phyloP scores from a whole-genome alignment of 2,797 vertebrate species.

The Astyanax mexicanus region DNA sequence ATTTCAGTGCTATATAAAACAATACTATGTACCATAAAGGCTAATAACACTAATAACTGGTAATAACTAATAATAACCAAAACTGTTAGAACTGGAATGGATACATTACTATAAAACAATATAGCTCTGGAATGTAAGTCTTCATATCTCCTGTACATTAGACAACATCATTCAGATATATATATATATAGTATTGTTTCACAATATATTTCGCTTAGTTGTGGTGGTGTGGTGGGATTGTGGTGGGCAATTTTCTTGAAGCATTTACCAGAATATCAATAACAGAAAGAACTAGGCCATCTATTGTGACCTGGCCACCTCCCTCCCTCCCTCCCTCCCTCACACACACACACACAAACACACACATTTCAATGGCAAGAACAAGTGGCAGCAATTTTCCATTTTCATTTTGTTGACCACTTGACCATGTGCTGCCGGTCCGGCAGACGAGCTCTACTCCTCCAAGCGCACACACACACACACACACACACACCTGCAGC shows the following conservation, averaged over 20 bases:
- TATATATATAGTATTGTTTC: not conserved
- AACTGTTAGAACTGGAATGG: no score
- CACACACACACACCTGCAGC: conserved; percentile 44
- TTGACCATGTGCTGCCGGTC: conserved; percentile 81
- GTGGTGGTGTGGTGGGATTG: conserved; percentile 22
- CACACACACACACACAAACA: no score
- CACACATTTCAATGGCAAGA: conserved; percentile 72
- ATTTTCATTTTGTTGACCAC: conserved; percentile 85
- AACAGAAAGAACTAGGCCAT: conserved; percentile 67
- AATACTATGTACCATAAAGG: no score
- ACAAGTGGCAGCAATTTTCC: conserved; percentile 84
- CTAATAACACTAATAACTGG: no score
- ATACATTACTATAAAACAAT: no score
- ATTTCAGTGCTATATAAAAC: no score
- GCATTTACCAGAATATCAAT: conserved; percentile 75
- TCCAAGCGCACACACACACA: conserved; percentile 49
- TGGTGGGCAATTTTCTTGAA: conserved; percentile 17
- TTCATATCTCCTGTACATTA: not conserved
- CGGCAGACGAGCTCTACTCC: conserved; percentile 68
- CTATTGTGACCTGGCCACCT: conserved; percentile 75
- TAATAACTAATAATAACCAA: no score
- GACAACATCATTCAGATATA: not conserved
- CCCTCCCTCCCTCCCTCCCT: no score
- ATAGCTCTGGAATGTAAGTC: no score
- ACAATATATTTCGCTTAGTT: conserved; percentile 65